Evolutionary conservation across 1,140 invertebrate genomes (phyloP).

Genomic region (Pollicipes pollicipes): DNA sequence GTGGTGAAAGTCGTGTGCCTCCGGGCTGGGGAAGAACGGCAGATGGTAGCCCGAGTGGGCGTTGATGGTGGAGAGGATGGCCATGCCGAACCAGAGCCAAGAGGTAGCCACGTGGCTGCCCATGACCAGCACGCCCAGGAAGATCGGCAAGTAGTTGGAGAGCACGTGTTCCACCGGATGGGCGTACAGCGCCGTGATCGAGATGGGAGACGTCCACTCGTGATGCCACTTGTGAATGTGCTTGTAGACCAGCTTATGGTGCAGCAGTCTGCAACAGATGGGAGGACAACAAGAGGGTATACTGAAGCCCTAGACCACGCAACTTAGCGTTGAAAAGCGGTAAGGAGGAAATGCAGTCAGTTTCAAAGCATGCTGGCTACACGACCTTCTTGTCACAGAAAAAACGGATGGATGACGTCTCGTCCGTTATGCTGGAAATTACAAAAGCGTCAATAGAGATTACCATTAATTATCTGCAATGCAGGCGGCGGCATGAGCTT

Average conservation of each 20-base stretch:
- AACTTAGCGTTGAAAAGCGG: no score
- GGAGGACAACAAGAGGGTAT: not conserved
- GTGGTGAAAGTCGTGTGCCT: conserved; percentile 81
- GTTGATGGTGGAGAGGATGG: conserved; percentile 60
- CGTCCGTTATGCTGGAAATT: no score
- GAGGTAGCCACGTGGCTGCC: conserved; percentile 63
- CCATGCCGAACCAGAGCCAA: conserved; percentile 66
- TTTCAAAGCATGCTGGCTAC: no score
- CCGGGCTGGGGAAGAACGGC: conserved; percentile 69
- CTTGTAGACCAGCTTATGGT: conserved; percentile 55
- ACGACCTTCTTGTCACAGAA: no score
- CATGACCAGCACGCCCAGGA: conserved; percentile 58
- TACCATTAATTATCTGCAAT: no score
- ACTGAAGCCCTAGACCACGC: no score
- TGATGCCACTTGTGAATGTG: conserved; percentile 72
- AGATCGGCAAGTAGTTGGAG: conserved; percentile 59
- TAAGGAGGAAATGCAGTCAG: no score
- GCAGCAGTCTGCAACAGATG: conserved; percentile 41
- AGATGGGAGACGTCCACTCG: conserved; percentile 68
- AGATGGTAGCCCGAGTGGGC: conserved; percentile 77
- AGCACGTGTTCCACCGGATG: conserved; percentile 73
- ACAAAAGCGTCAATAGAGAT: no score
- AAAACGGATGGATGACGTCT: no score
- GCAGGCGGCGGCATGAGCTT: no score
- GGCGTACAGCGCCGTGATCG: conserved; percentile 65